Evolutionary conservation across 2,113 vertebrate species (phyloP), one percentile per base, ranked within the genome.

Genomic region (Gadus macrocephalus): DNA sequence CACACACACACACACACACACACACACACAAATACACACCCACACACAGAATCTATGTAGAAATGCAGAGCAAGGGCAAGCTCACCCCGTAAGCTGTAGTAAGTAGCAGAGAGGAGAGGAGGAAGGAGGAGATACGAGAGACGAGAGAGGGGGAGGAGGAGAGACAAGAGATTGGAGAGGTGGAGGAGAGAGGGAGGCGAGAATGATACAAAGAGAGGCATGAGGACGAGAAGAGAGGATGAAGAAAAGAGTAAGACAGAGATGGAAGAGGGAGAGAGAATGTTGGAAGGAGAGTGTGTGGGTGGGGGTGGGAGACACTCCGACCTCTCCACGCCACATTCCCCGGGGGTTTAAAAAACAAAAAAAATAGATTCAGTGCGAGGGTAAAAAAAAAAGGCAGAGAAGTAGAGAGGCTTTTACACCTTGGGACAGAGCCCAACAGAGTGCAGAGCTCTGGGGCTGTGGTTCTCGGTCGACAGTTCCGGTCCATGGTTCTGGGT

Each of bases 41-140:
- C 55, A 17, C 55, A 17, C 55, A 17, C n/a, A 12, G 64, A 11
- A 35, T 35, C 27, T 61, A n/a, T 25, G 16, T 16, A 49, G 15
- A 70, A 69, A 73, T 67, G 69, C n/a, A 55, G 67, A 64, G 62
- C 69, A 80, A 84, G 83, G 77, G 28, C 76, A 77, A 74, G 67
- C 15, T 59, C 38, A 64, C 59, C 56, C 60, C 35, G 66, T 73
- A 79, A 66, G 38, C 3, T n/a, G 15, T 5, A 49, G 64, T 14
- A 31, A 66, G 64, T 49, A 17, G 19, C 42, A 27, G 5, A 16
- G 55, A 61, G 62, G 63, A 61, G 55, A 55, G 19, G 56, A 61
- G 27, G 17, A 20, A 49, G 65, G 20, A 19, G 8, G 42, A n/a
- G 61, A n/a, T 15, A 3, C 12, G 4, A 53, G 22, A 35, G 15